These are phyloP conservation scores for Cephalopholis sonnerati DNA, from an alignment of 2,113 vertebrate genomes.

Conservation along the genomic window DNA sequence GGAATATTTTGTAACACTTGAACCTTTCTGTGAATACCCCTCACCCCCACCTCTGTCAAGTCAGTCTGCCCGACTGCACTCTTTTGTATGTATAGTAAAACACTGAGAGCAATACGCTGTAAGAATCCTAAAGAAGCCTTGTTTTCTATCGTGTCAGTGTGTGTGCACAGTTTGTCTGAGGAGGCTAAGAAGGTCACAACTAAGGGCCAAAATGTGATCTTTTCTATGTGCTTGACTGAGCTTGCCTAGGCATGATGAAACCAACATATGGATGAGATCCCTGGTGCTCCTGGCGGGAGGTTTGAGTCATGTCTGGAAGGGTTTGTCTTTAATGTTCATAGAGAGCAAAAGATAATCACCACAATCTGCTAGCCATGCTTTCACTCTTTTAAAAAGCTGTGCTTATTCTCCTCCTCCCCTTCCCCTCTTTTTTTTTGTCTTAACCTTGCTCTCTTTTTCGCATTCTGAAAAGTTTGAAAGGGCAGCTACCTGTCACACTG, in stretches of 20 bases:
- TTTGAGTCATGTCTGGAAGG: slow-evolving; percentile 36
- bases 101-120: slow-evolving; percentile 81
- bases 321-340: slow-evolving; percentile 53
- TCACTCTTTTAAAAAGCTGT: slow-evolving; percentile 52
- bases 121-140: slow-evolving; percentile 73
- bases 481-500: slow-evolving; percentile 83
- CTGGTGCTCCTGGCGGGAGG: slow-evolving; percentile 51
- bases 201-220: slow-evolving; percentile 22
- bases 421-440: slow-evolving; percentile 26
- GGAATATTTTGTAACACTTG: slow-evolving; percentile 71
- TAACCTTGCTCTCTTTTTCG: slow-evolving; percentile 58
- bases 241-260: slow-evolving; percentile 25
- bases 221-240: slow-evolving; percentile 48
- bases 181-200: slow-evolving; percentile 25
- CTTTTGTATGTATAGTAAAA: slow-evolving; percentile 78
- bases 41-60: slow-evolving; percentile 8
- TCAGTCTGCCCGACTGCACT: slow-evolving; percentile 56
- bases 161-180: slow-evolving; percentile 47
- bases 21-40: slow-evolving; percentile 66
- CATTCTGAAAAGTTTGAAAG: slow-evolving; percentile 73
- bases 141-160: slow-evolving; percentile 75
- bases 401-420: slow-evolving; percentile 31
- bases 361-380: slow-evolving; percentile 59
- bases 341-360: slow-evolving; percentile 57
- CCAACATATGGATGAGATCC: slow-evolving; percentile 40